Evolutionary conservation across 2,797 vertebrate genomes (phyloP).

Genomic region (Pangasius macronema): DNA sequence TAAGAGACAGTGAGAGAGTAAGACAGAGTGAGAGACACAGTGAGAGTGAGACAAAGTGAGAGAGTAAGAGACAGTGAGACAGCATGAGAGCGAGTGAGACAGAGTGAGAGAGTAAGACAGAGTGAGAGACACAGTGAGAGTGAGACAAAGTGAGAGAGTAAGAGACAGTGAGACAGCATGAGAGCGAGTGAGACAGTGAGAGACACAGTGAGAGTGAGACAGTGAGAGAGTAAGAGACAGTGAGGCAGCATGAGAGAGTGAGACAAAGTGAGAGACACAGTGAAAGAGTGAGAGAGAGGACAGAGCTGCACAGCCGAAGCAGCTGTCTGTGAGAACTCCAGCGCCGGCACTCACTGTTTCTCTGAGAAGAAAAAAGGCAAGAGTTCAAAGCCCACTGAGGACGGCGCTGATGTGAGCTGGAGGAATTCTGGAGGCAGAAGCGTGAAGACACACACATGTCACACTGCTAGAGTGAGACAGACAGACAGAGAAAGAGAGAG

Average conservation of each 20-base stretch:
- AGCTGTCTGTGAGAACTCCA: background rate
- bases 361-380: background rate
- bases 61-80: background rate
- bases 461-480: background rate
- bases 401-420: background rate
- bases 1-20: background rate
- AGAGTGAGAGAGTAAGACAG: background rate
- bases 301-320: background rate
- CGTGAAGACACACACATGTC: background rate
- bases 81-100: no score
- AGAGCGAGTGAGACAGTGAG: background rate
- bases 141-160: background rate
- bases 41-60: background rate
- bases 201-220: background rate
- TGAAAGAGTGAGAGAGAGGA: background rate
- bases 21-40: slow-evolving; percentile 21
- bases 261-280: background rate
- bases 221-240: background rate
- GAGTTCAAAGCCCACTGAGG: background rate
- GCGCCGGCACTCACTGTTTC: background rate
- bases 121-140: slow-evolving; percentile 20
- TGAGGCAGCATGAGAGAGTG: background rate
- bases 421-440: slow-evolving; percentile 2
- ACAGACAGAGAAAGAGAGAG: background rate
- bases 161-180: background rate